phyloP scores from a whole-genome alignment of 2,888 invertebrate genomes.

The Trilocha varians region DNA sequence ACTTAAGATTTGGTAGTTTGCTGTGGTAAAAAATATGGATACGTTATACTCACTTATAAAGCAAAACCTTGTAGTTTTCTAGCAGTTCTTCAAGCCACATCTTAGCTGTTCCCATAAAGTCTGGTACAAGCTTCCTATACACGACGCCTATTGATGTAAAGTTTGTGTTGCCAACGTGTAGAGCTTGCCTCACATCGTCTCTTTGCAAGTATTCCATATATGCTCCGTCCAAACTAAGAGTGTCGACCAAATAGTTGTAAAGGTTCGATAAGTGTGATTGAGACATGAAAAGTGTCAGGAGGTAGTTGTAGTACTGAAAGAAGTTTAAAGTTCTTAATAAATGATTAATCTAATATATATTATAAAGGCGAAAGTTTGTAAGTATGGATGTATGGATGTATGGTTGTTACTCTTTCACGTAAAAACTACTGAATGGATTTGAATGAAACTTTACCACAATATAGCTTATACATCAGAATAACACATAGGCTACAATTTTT shows the following conservation, averaged over 20 bases:
- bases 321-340: constrained; percentile 1
- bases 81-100: constrained; percentile 68
- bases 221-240: constrained; percentile 45
- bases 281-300: constrained; percentile 52
- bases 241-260: constrained; percentile 65
- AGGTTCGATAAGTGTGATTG: constrained; percentile 58
- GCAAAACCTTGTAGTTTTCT: constrained; percentile 71
- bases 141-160: constrained; percentile 67
- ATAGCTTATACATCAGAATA: too few species aligned
- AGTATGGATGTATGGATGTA: too few species aligned
- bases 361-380: too few species aligned
- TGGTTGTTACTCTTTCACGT: too few species aligned
- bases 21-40: background rate
- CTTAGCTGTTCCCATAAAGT: constrained; percentile 74
- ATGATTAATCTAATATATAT: too few species aligned
- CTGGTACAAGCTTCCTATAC: constrained; percentile 62
- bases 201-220: constrained; percentile 59
- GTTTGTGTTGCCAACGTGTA: constrained; percentile 68
- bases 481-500: too few species aligned
- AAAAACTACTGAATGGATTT: too few species aligned
- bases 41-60: constrained; percentile 68
- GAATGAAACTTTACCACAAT: too few species aligned
- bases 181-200: constrained; percentile 53
- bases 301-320: constrained; percentile 66
- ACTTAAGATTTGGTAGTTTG: too few species aligned